Base-by-base conservation (phyloP, 2,888 invertebrate species). In the Diarsia rubi region DNA sequence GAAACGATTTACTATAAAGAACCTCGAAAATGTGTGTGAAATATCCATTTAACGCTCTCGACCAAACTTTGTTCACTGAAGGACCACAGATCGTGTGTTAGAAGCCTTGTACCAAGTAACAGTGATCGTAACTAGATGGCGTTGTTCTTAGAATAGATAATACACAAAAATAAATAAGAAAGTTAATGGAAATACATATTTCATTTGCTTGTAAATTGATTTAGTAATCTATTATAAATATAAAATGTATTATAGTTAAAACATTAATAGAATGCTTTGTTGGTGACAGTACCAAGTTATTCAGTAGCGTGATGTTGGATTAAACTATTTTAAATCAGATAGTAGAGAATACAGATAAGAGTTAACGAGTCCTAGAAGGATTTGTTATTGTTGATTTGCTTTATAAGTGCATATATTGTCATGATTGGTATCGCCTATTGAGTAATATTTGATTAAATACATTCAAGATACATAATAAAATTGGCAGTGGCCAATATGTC, bases 51-150 rank as follows among this genome's bases (percentile, higher is more conserved):
- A 49, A 31, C 24, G 42, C 6, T 31, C 14, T 49, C 24, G 52
- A 45, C 21, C 14, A 52, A 78, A 64, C 45, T n/a, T 66, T n/a
- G 60, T 49, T 12, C 14, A 24, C 11, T 63, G 47, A 54, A 44
- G n/a, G 27, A 12, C 12, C 24, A 44, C 3, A 21, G 3, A 24
- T 37, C n/a, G 47, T 52, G 21, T 54, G 8, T 59, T 1, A n/a
- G 31, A 81, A 80, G 72, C 67, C 77, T 87, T 76, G 78, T 75
- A 75, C 70, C 31, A 75, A 64, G 74, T 87, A 24, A 49, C 64
- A 5, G 52, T 66, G 63, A 19, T 8, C 2, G 57, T 47, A 59
- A 80, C 74, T 78, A 86, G 86, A 83, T 87, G 86, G 86, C 83
- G 86, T 69, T 83, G n/a, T 75, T 42, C 11, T 45, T 42, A 11